Evolutionary conservation across 2,888 invertebrate species (phyloP), one percentile per base, ranked within the genome.

Genomic region (Dryomyza anilis): DNA sequence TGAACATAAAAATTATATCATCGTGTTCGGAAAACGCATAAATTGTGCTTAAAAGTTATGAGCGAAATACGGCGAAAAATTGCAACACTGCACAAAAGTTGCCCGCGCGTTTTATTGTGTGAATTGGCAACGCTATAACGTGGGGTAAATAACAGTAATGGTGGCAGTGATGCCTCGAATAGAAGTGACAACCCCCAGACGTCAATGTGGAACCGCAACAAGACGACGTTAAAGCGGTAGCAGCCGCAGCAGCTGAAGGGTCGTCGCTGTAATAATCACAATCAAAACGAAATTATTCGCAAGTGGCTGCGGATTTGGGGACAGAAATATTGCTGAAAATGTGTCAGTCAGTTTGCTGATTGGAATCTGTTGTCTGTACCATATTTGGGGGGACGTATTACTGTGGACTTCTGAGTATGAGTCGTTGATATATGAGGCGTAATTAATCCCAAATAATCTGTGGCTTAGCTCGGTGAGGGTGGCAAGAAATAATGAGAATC

Each of bases 351-450:
- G n/a, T 14, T 53, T 53, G 30, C 55, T 55, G 55, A 33, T 55
- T 36, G 55, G 36, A 55, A 55, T 33, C 36, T 55, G 29, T 33
- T 33, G n/a, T 30, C 23, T n/a, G 33, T 12, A 19, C 10, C 27
- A 14, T 43, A 4, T 39, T 39, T 39, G 39, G 39, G 39, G 39
- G 39, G 39, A 14, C 7, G 33, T 33, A 12, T 33, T 33, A n/a
- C n/a, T 39, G 3, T 12, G 39, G 16, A 56, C 46, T 61, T 56
- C 67, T 65, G 67, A n/a, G 67, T 67, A 69, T 70, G 67, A 70
- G 73, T 70, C 64, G 61, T 73, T 81, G 81, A 81, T 79, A 80
- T 81, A 80, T 80, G 81, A 79, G 78, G 73, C 77, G 76, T 80
- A 80, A 80, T 81, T 80, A 80, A 80, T 77, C 75, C 73, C 73